Evolutionary conservation across 2,113 vertebrate species (phyloP), one percentile per base, ranked within the genome.

Genomic region (Catharus minimus): DNA sequence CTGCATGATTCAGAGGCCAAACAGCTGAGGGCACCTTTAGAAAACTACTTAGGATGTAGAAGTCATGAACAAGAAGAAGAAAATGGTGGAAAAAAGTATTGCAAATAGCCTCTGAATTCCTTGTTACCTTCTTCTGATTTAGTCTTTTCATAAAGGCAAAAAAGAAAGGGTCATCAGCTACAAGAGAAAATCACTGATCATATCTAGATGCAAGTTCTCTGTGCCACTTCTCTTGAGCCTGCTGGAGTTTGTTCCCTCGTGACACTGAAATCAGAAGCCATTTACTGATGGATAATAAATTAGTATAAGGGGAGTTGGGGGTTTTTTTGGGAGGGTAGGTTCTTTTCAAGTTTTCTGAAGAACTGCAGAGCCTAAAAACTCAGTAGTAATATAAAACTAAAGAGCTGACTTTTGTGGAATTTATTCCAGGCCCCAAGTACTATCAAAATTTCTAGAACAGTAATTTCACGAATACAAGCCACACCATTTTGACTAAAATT

Each of bases 321-420:
- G 7, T 9, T 30, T 50, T 38, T 14, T 38, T 43, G 17, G 15
- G 2, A 1, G 9, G 3, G 2, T 0, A 0, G 1, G 5, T 38
- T 19, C n/a, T 60, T 81, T 60, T 7, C 30, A 84, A 44, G 44
- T 89, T 89, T 87, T 91, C 30, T 76, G 53, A 68, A 36, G 60
- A 21, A 36, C 7, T 72, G 13, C 8, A 61, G 50, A 82, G 57
- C 13, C 32, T 76, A 32, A 87, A 74, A 71, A 15, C 3, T 67
- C 49, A 50, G 23, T 19, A 33, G 8, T 33, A 50, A 55, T 11
- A 33, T 5, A 78, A 71, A 87, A 64, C 22, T 43, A 28, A 39
- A 58, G 13, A 89, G 24, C 6, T 56, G 12, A 6, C 58, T 83
- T 61, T 81, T 26, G 43, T 16, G 3, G 9, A 57, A 46, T 69